Conservation (phyloP, 64 coral and sea anemone genomes). For the Montipora cactus region DNA sequence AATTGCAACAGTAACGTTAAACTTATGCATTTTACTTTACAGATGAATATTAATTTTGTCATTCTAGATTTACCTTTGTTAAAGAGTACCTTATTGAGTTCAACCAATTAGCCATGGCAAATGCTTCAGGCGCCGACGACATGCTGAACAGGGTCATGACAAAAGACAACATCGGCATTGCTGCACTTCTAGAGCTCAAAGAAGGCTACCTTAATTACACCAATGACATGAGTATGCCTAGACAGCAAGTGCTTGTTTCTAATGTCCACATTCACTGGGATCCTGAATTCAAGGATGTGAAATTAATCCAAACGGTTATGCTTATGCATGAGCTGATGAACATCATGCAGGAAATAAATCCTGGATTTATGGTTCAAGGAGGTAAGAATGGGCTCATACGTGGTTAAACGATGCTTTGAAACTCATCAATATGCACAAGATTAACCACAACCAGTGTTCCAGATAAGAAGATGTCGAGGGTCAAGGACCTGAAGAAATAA, state of each 20-base stretch:
- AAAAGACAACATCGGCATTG: slow-evolving; percentile 98
- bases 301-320: slow-evolving; percentile 96
- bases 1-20: too few species aligned
- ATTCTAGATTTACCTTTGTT: slow-evolving; percentile 81
- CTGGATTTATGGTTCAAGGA: slow-evolving; percentile 87
- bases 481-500: too few species aligned
- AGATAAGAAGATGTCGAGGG: too few species aligned
- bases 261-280: slow-evolving; percentile 99
- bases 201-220: slow-evolving; percentile 62
- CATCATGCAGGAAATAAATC: slow-evolving; percentile 86
- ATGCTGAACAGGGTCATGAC: slow-evolving; percentile 99
- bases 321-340: slow-evolving; percentile 95
- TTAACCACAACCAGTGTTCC: too few species aligned
- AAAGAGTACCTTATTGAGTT: slow-evolving; percentile 97
- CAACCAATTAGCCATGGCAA: slow-evolving; percentile 94
- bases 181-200: slow-evolving; percentile 93
- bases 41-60: background rate
- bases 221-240: slow-evolving; percentile 42
- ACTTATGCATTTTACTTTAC: too few species aligned
- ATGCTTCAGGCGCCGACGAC: slow-evolving; percentile 93
- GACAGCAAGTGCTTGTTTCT: slow-evolving; percentile 94
- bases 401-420: too few species aligned
- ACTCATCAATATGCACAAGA: too few species aligned
- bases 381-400: slow-evolving; percentile 35
- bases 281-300: slow-evolving; percentile 96